Percentiles rank a stretch among this genome's conserved stretches.
Evolutionary conservation across 2,113 vertebrate species (phyloP).

Genomic region (Clinocottus analis): DNA sequence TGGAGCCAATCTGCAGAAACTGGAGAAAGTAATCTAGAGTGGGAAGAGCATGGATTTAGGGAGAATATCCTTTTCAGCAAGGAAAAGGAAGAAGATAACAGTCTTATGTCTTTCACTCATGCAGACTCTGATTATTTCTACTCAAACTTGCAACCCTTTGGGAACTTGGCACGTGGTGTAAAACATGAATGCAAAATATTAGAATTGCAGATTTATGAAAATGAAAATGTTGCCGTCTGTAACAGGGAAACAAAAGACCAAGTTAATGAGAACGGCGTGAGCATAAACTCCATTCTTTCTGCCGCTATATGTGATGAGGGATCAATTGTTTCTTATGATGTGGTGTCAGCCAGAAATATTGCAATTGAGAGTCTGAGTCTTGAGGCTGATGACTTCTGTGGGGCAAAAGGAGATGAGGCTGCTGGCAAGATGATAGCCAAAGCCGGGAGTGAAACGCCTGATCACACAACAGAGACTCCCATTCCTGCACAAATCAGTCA

Average conservation of each 20-base stretch:
- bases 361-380: slow-evolving; percentile 21
- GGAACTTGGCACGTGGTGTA: slow-evolving; percentile 27
- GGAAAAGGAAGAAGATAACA: slow-evolving; percentile 22
- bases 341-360: slow-evolving; percentile 41
- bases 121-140: slow-evolving; percentile 41
- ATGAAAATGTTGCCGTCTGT: slow-evolving; percentile 31
- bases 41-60: slow-evolving; percentile 25
- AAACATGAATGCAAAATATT: slow-evolving; percentile 40
- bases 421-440: slow-evolving; percentile 45
- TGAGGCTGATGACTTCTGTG: slow-evolving; percentile 35
- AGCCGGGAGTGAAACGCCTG: slow-evolving; percentile 46
- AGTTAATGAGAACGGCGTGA: slow-evolving; percentile 45
- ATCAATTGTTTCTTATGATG: slow-evolving; percentile 38
- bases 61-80: slow-evolving; percentile 42
- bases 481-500: slow-evolving; percentile 55
- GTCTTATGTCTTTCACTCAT: slow-evolving; percentile 34
- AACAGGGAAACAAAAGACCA: slow-evolving; percentile 56
- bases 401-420: slow-evolving; percentile 26
- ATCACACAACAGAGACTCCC: slow-evolving; percentile 58
- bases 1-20: slow-evolving; percentile 42
- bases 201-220: slow-evolving; percentile 46
- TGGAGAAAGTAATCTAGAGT: slow-evolving; percentile 44
- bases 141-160: slow-evolving; percentile 28
- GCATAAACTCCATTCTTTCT: slow-evolving; percentile 10
- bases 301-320: slow-evolving; percentile 31